phyloP scores from a whole-genome alignment of 2,888 invertebrate species.

The Malacosoma neustria region DNA sequence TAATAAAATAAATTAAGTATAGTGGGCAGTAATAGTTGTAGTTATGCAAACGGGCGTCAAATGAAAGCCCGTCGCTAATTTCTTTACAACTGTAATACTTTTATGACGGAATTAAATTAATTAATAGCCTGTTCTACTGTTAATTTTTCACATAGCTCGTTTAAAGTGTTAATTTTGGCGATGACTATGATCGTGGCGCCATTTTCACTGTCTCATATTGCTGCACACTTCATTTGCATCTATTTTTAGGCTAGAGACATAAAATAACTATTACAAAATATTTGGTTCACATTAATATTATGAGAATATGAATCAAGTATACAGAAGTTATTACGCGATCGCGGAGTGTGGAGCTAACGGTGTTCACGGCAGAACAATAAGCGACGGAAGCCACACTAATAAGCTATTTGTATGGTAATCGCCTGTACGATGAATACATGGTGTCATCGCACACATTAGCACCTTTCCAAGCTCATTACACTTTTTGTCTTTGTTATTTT shows the following conservation, averaged over 20 bases:
- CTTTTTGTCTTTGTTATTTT: not conserved
- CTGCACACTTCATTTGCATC: no score
- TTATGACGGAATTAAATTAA: constrained; percentile 1
- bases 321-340: no score
- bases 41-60: not conserved
- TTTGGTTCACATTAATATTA: no score
- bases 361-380: not conserved
- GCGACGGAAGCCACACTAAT: not conserved
- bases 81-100: constrained; percentile 2
- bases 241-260: no score
- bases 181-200: no score
- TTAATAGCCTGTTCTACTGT: constrained; percentile 4
- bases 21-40: not conserved
- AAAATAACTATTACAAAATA: no score
- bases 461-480: not conserved
- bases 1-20: not conserved
- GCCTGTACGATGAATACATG: not conserved
- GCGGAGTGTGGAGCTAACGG: no score
- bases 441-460: not conserved
- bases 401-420: not conserved
- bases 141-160: constrained; percentile 7
- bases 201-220: no score
- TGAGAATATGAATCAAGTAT: no score
- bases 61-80: not conserved
- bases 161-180: no score